Base-by-base conservation (phyloP, 2,888 invertebrate species). In the Dugesia japonica region DNA sequence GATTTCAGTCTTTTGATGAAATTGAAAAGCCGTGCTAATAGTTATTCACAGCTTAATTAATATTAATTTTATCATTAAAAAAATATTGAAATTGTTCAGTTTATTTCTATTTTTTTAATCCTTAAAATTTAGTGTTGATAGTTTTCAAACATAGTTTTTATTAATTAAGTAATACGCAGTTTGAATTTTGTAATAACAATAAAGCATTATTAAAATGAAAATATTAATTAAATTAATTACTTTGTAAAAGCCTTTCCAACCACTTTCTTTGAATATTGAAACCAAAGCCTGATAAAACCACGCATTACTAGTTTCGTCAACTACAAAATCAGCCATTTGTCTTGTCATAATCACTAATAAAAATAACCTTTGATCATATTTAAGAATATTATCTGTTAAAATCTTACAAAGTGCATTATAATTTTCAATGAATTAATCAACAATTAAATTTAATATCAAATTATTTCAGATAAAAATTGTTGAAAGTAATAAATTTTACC, bases 271-370 rank as follows among this genome's bases (percentile, higher is more conserved):
- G 26, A 71, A 75, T 15, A 76, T 31, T 4, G 20, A 27, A 71
- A 28, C 4, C n/a, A 76, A 73, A 4, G 76, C 76, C 4, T 26
- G 42, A 17, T 28, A 26, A 27, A 76, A 76, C 76, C 76, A 76
- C 13, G 26, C 28, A 31, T 76, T 26, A n/a, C 26, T 27, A 27
- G 20, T 76, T 23, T 76, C 72, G 1, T 72, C 26, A 4, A 71
- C 76, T n/a, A 72, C 33, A 17, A 72, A 71, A 26, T 31, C 76
- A 1, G 76, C 76, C 76, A 76, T 76, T 31, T 76, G 76, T 17
- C 76, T 20, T 15, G 71, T 72, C 28, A 71, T 71, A 23, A 76
- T 72, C 9, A 76, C 76, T 76, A 26, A 31, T 27, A 28, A 13
- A 28, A 13, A 71, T n/a, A n/a, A n/a, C n/a, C n/a, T n/a, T n/a